Conservation (phyloP, 2,797 vertebrate species). For the Coluber constrictor region DNA sequence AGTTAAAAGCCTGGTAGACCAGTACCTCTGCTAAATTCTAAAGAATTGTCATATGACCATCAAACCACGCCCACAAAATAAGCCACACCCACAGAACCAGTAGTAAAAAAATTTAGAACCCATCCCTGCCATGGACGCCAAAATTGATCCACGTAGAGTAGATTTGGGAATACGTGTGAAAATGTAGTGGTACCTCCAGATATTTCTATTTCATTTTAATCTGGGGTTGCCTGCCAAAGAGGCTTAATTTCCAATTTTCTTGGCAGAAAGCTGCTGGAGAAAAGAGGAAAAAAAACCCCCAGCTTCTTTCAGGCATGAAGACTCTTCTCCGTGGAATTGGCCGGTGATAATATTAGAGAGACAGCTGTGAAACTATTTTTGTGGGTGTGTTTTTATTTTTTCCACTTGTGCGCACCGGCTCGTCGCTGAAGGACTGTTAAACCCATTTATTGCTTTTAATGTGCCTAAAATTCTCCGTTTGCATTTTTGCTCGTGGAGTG, state of each 20-base stretch:
- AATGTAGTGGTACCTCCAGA: neutral
- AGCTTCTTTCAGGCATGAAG: neutral
- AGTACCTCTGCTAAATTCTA: too few relatives aligned
- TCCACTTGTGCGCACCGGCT: neutral
- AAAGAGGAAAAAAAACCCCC: too few relatives aligned
- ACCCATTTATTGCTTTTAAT: neutral
- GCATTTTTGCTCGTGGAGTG: neutral
- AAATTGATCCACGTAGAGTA: neutral
- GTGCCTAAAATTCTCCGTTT: neutral
- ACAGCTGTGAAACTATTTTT: slow-evolving; percentile 20
- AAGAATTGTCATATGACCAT: too few relatives aligned
- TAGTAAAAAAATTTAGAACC: too few relatives aligned
- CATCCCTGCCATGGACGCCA: neutral
- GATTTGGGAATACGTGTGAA: neutral
- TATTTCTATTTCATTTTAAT: neutral
- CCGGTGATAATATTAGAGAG: neutral
- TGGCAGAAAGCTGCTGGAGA: neutral
- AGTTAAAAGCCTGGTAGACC: too few relatives aligned
- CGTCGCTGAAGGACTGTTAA: neutral
- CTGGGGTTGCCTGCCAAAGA: neutral
- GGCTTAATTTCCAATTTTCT: neutral
- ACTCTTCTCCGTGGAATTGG: neutral
- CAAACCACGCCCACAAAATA: too few relatives aligned
- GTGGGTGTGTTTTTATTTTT: neutral
- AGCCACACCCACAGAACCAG: too few relatives aligned